These are phyloP conservation scores for Tetranychus piercei DNA, from an alignment of 2,888 invertebrate genomes.

Conservation along the genomic window DNA sequence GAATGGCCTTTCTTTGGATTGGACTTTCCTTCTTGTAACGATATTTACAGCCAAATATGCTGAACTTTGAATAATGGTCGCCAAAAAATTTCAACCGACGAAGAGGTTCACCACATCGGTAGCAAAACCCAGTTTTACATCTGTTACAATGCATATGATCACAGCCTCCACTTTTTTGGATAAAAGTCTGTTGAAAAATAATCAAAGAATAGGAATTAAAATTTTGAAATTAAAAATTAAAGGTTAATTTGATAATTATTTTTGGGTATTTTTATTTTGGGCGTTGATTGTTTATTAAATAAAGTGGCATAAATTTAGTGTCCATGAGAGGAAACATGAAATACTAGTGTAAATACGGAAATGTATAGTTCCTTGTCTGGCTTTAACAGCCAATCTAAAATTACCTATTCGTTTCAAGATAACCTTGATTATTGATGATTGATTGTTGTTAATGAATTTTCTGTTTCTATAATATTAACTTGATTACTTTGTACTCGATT, in stretches of 20 bases:
- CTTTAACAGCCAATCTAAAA: no score
- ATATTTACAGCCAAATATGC: constrained; percentile 35
- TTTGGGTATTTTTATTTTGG: background rate
- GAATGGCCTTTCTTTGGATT: constrained; percentile 30
- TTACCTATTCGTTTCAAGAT: background rate
- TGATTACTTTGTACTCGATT: no score
- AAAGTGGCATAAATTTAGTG: background rate
- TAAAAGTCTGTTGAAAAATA: constrained; percentile 31
- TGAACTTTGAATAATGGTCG: constrained; percentile 33
- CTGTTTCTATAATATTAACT: background rate
- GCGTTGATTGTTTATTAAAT: background rate
- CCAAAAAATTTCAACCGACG: constrained; percentile 33
- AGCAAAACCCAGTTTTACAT: constrained; percentile 35
- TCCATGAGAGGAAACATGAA: background rate
- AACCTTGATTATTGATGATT: no score
- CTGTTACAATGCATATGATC: constrained; percentile 35
- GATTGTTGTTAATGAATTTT: no score
- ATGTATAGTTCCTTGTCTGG: no score
- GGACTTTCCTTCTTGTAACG: constrained; percentile 32
- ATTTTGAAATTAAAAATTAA: background rate
- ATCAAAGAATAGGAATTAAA: background rate
- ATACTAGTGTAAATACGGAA: no score
- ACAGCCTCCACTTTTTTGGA: constrained; percentile 35
- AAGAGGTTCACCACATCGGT: constrained; percentile 34
- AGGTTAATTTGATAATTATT: background rate